Conservation (phyloP, 2,113 vertebrate genomes). For the Setophaga petechia region DNA sequence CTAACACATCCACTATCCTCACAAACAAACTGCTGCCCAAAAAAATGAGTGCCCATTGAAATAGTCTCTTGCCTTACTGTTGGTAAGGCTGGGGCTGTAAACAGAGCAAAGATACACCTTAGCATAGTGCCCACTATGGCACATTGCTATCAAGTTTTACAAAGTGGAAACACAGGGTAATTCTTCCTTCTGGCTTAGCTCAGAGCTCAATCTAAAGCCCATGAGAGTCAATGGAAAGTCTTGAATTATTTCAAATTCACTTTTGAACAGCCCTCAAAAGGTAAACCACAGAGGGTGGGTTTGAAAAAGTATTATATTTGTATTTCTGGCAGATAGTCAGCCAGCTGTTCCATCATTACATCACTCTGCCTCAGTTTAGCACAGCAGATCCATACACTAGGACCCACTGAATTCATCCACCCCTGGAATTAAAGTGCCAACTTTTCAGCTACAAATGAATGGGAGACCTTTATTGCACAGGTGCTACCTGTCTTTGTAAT, state of each 20-base stretch:
- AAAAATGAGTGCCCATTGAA: background rate
- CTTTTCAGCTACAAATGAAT: background rate
- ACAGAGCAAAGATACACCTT: background rate
- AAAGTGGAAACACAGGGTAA: background rate
- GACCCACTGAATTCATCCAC: background rate
- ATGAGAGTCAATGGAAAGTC: background rate
- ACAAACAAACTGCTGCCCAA: background rate
- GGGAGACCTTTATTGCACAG: background rate
- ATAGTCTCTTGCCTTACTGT: background rate
- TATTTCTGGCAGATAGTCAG: background rate
- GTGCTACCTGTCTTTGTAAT: background rate
- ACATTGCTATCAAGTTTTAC: background rate
- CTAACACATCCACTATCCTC: background rate
- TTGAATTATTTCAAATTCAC: background rate
- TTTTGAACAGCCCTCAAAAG: background rate
- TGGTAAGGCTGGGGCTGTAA: background rate
- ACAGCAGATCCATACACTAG: background rate
- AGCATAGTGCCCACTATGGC: background rate
- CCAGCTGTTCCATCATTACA: background rate
- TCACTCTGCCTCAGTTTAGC: background rate
- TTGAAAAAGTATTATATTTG: background rate
- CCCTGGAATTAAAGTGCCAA: background rate
- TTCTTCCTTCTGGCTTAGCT: conserved; percentile 17
- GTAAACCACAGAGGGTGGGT: background rate
- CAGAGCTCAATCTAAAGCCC: background rate